phyloP scores from a whole-genome alignment of 2,113 vertebrate species.

The Coryphaenoides rupestris region DNA sequence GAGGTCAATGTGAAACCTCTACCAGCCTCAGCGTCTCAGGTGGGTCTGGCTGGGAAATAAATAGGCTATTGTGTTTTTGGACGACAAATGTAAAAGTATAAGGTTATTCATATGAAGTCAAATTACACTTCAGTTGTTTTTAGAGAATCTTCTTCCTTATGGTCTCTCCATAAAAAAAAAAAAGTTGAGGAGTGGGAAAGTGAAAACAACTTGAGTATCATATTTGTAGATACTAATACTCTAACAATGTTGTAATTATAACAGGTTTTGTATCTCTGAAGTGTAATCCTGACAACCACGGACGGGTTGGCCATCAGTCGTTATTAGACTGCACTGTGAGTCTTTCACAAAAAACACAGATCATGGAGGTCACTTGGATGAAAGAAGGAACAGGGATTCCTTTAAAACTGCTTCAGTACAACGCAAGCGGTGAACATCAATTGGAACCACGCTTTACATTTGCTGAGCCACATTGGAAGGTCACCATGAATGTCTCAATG shows the following conservation, averaged over 20 bases:
- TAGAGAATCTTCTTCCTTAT: no score
- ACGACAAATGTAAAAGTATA: no score
- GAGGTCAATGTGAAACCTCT: accelerated
- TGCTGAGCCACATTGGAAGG: conserved; percentile 17
- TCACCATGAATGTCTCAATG: conserved; percentile 51
- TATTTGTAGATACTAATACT: no score
- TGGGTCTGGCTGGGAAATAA: conserved; percentile 14
- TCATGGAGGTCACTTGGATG: conserved; percentile 23
- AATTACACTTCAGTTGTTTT: no score
- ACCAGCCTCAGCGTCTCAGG: conserved; percentile 43
- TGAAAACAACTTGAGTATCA: no score
- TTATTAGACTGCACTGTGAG: conserved; percentile 32
- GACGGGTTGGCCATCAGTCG: conserved; percentile 14
- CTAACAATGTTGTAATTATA: no score
- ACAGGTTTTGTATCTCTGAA: conserved; percentile 23
- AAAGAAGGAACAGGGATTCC: accelerated
- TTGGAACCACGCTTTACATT: not conserved
- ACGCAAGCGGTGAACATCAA: accelerated
- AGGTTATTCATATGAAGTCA: no score
- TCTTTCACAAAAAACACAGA: accelerated
- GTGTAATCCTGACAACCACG: not conserved
- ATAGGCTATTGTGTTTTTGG: no score
- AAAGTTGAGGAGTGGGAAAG: no score
- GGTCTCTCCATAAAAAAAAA: no score
- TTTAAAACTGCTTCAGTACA: accelerated